phyloP scores from a whole-genome alignment of 2,888 invertebrate genomes.

The Lottia gigantea region DNA sequence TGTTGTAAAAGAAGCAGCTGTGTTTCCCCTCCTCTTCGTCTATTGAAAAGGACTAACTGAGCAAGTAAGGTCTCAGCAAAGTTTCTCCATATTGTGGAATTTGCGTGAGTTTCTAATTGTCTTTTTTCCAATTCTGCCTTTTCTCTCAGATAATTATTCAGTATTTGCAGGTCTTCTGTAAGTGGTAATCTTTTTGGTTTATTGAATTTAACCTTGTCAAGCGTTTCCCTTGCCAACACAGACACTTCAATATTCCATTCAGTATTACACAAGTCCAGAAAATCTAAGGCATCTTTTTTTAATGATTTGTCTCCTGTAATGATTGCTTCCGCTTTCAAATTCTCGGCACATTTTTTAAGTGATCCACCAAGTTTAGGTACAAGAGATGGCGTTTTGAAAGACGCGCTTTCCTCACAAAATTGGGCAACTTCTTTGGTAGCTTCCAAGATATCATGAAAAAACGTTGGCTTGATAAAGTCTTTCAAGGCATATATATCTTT shows the following conservation, averaged over 20 bases:
- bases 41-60: background rate
- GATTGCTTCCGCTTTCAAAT: slow-evolving; percentile 2
- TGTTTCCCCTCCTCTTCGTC: slow-evolving; percentile 1
- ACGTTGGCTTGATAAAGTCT: slow-evolving; percentile 7
- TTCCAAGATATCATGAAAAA: background rate
- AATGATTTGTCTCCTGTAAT: background rate
- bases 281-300: slow-evolving; percentile 7
- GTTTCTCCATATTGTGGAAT: slow-evolving; percentile 1
- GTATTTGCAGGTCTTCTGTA: background rate
- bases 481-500: slow-evolving; percentile 3
- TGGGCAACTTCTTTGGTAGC: background rate
- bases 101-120: background rate
- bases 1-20: background rate
- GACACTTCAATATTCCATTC: slow-evolving; percentile 1
- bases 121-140: background rate
- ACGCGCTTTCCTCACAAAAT: background rate
- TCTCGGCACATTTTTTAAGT: background rate
- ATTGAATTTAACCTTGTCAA: slow-evolving; percentile 1
- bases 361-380: slow-evolving; percentile 1
- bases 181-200: slow-evolving; percentile 2
- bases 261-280: background rate
- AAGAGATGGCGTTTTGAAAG: background rate
- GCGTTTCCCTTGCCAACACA: background rate
- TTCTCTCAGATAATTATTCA: background rate
- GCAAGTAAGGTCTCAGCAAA: background rate